Percentiles rank a stretch among this genome's conserved stretches.
phyloP scores from a whole-genome alignment of 37 sponge, comb jelly and placozoan genomes.

The Amphimedon queenslandica region DNA sequence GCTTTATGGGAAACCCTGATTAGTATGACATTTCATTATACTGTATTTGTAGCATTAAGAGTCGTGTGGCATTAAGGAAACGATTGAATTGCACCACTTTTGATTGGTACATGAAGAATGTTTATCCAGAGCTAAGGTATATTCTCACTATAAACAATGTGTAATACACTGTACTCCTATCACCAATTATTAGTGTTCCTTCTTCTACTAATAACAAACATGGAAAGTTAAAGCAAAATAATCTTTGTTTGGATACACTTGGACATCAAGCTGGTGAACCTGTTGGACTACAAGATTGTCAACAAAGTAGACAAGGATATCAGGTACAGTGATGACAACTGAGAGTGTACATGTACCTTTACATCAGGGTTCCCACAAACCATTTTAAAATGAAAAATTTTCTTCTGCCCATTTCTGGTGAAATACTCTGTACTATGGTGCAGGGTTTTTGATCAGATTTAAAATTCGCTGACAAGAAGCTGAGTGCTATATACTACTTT shows the following conservation, averaged over 20 bases:
- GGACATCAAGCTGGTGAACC: constrained; percentile 28
- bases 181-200: constrained; percentile 46
- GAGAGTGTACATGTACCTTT: too few species aligned
- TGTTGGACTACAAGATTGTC: constrained; percentile 76
- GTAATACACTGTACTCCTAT: neutral
- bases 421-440: too few species aligned
- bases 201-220: constrained; percentile 12
- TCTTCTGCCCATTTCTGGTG: too few species aligned
- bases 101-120: constrained; percentile 84
- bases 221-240: constrained; percentile 61
- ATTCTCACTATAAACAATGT: constrained; percentile 10
- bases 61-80: constrained; percentile 56
- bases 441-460: too few species aligned
- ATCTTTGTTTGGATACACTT: constrained; percentile 82
- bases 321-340: constrained; percentile 62
- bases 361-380: neutral
- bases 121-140: constrained; percentile 85
- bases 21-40: neutral
- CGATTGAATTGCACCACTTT: constrained; percentile 78
- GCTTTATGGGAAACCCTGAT: neutral
- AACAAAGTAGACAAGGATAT: constrained; percentile 85
- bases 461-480: too few species aligned
- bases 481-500: too few species aligned
- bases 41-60: constrained; percentile 30
- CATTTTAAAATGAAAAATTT: neutral